Base-by-base conservation (phyloP, 2,113 vertebrate species). In the Prochilodus magdalenae region DNA sequence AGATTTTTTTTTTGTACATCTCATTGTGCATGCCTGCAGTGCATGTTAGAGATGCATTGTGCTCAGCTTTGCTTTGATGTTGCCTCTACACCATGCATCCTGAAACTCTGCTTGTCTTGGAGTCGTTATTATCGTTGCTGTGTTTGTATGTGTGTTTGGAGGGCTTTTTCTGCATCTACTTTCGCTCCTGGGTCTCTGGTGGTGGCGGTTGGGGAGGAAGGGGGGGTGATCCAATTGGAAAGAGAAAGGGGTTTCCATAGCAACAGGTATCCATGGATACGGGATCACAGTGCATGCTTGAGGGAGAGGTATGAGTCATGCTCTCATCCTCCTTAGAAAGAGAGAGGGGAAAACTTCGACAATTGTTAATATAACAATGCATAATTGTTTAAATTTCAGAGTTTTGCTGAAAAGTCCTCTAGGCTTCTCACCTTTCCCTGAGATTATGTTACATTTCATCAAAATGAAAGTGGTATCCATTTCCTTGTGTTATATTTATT, bases 221-320 rank as follows among this genome's bases (percentile, higher is more conserved):
- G 6, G 33, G 22, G 36, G 20, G 66, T 36, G 33, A n/a, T n/a
- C n/a, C 13, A 14, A 70, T 89, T 86, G 87, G 79, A 44, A 36
- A 70, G 84, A 86, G 89, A 90, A 89, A 89, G 86, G 86, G 82
- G 94, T 95, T 94, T 93, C 94, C 92, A 94, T 94, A 92, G 92
- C 91, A 92, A 93, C 92, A 87, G 75, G 92, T 94, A 92, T 88
- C 94, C 93, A 93, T 94, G 92, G 94, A 92, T 93, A 94, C 93
- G 90, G 87, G 89, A 91, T 94, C 92, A 91, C 92, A 94, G 91
- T 89, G 89, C 91, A 87, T 86, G 80, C 87, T 86, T 84, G 75
- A 83, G 84, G 80, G 75, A 47, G 83, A 26, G 63, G 82, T 29
- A 81, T 86, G 86, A 90, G 65, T 90, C 84, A 89, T 86, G 71